These are phyloP conservation scores for Rhynchonycteris naso DNA, from an alignment of 2,797 vertebrate genomes.

Conservation along the genomic window DNA sequence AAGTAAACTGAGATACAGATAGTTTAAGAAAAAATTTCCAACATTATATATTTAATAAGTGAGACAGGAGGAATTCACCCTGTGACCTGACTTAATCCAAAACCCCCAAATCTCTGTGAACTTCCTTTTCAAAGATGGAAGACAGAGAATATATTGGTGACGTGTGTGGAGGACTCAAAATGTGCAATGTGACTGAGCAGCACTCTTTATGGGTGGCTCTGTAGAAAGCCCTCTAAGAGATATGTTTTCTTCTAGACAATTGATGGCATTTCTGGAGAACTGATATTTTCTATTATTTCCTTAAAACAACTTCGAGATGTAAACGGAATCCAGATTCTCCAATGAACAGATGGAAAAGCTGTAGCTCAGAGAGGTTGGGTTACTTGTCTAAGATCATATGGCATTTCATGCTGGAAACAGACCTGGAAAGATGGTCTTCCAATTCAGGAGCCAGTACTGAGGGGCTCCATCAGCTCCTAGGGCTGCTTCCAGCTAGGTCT, in stretches of 20 bases:
- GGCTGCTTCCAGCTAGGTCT: not conserved
- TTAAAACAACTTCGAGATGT: not conserved
- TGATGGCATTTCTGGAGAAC: not conserved
- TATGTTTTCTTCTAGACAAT: not conserved
- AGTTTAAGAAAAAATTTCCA: not conserved
- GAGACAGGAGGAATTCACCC: not conserved
- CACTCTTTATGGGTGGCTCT: not conserved
- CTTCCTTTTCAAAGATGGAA: not conserved
- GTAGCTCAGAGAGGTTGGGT: not conserved
- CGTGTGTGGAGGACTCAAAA: not conserved
- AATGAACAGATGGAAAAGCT: not conserved
- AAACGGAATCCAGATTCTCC: constrained; percentile 42
- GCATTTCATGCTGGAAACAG: not conserved
- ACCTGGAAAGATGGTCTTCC: not conserved
- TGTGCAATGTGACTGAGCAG: not conserved
- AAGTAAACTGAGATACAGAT: not conserved
- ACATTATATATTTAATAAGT: not conserved
- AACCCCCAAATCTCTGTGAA: not conserved
- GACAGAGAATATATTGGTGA: not conserved
- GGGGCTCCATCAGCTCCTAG: not conserved
- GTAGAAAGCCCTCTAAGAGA: not conserved
- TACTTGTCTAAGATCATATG: not conserved
- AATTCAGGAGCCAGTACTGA: not conserved
- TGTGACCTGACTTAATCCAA: not conserved
- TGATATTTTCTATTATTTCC: constrained; percentile 44